Percentiles rank a stretch among this genome's conserved stretches.
These are phyloP conservation scores for Ifrita kowaldi DNA, from an alignment of 2,113 vertebrate species.

Conservation along the genomic window DNA sequence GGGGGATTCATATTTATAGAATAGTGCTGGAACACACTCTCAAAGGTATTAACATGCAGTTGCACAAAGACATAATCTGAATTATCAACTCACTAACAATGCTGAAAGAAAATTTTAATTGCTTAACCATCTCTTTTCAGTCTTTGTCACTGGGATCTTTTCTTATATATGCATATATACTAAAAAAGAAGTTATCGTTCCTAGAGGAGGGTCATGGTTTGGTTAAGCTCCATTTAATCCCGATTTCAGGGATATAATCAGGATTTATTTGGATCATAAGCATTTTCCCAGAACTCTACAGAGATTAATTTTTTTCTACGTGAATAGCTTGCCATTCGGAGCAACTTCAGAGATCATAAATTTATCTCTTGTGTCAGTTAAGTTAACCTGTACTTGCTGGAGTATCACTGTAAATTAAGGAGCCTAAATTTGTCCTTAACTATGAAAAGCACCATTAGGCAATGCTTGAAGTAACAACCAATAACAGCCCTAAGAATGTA, in stretches of 20 bases:
- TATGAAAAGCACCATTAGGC: not conserved
- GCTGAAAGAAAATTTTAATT: not conserved
- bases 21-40: not conserved
- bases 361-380: not conserved
- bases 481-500: not conserved
- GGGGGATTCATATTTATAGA: not conserved
- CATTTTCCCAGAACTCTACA: not conserved
- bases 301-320: not conserved
- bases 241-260: not conserved
- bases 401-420: not conserved
- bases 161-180: not conserved
- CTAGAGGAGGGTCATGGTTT: not conserved
- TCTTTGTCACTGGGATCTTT: not conserved
- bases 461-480: not conserved
- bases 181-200: not conserved
- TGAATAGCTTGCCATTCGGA: not conserved
- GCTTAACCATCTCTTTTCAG: not conserved
- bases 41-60: not conserved
- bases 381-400: not conserved
- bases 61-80: not conserved
- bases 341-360: not conserved
- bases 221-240: not conserved
- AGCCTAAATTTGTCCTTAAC: not conserved
- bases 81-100: not conserved
- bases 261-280: slow-evolving; percentile 30